These are phyloP conservation scores for Mimachlamys varia DNA, from an alignment of 2,888 invertebrate species.

Conservation along the genomic window DNA sequence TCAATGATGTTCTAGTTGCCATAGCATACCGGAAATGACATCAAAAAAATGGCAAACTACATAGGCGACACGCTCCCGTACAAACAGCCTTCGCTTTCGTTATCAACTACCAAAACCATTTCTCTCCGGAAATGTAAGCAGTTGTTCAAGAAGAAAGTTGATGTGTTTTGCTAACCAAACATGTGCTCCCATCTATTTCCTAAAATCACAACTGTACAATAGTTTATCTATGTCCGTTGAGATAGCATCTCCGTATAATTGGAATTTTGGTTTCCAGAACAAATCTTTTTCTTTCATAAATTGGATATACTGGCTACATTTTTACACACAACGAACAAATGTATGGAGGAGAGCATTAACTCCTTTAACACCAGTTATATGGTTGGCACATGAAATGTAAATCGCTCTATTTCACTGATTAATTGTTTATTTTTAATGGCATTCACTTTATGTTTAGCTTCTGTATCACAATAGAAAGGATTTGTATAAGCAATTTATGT, in stretches of 20 bases:
- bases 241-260: conserved; percentile 13
- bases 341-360: not conserved
- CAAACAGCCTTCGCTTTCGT: conserved; percentile 21
- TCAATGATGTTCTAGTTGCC: conserved; percentile 21
- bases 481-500: conserved; percentile 12
- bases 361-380: not conserved
- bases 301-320: not conserved
- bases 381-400: conserved; percentile 18
- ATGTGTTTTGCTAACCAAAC: conserved; percentile 32
- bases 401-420: conserved; percentile 15
- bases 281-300: conserved; percentile 28
- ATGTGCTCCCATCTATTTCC: conserved; percentile 34
- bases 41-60: conserved; percentile 12
- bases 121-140: conserved; percentile 26
- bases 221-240: conserved; percentile 3
- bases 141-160: conserved; percentile 1
- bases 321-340: not conserved
- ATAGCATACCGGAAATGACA: conserved; percentile 12
- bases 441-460: not conserved
- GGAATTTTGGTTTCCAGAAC: not conserved
- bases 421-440: conserved; percentile 6
- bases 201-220: conserved; percentile 36
- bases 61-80: conserved; percentile 25
- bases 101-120: conserved; percentile 22
- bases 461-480: conserved; percentile 4